Conservation (phyloP, 2,113 vertebrate species). For the Forbesichthys papilliferus region DNA sequence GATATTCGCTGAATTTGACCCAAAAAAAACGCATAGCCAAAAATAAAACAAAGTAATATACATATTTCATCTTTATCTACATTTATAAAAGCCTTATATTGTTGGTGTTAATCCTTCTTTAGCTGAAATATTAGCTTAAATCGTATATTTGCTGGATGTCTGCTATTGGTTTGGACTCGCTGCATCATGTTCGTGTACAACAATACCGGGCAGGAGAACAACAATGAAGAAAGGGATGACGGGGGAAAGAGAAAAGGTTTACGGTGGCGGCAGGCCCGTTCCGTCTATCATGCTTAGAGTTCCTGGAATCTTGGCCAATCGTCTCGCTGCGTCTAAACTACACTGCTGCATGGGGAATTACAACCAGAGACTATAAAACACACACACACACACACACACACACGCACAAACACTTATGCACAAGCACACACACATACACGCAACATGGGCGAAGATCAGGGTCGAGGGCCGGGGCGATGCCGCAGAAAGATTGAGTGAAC, state of each 20-base stretch:
- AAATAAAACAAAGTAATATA: too few relatives aligned
- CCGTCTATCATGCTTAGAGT: slow-evolving; percentile 62
- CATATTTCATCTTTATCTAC: too few relatives aligned
- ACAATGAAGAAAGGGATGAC: background rate
- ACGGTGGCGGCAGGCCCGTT: slow-evolving; percentile 28
- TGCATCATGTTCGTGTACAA: background rate
- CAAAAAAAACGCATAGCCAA: too few relatives aligned
- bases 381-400: slow-evolving; percentile 1
- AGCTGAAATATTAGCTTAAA: too few relatives aligned
- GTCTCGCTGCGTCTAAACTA: slow-evolving; percentile 44
- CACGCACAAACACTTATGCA: background rate
- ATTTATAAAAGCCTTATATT: too few relatives aligned
- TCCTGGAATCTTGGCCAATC: slow-evolving; percentile 46
- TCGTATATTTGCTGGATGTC: too few relatives aligned
- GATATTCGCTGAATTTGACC: too few relatives aligned
- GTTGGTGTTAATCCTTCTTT: too few relatives aligned
- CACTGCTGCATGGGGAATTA: slow-evolving; percentile 42
- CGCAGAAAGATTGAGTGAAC: background rate
- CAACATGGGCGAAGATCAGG: background rate
- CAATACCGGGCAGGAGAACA: background rate
- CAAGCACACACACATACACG: background rate
- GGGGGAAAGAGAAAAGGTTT: slow-evolving; percentile 10
- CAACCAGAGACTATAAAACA: slow-evolving; percentile 39
- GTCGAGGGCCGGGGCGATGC: background rate
- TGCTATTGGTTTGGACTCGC: too few relatives aligned